These are phyloP conservation scores for Drosophila prostipennis DNA, from an alignment of 2,888 invertebrate species.

Conservation along the genomic window DNA sequence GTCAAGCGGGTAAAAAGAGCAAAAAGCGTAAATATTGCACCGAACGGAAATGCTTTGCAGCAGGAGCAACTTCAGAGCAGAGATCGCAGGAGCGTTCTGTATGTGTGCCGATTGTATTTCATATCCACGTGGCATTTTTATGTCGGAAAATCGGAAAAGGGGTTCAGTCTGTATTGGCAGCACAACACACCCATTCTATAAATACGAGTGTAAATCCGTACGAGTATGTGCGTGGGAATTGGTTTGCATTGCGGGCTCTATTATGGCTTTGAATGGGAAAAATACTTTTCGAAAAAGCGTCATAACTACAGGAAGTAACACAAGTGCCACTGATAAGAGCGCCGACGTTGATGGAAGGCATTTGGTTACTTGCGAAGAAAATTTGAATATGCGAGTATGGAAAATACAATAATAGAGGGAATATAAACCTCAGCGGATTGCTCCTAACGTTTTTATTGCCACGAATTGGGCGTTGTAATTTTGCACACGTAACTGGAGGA, in stretches of 20 bases:
- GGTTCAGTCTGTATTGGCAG: slow-evolving; percentile 9
- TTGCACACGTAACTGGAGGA: background rate
- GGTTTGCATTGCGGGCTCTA: slow-evolving; percentile 40
- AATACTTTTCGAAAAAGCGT: slow-evolving; percentile 24
- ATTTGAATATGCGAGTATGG: slow-evolving; percentile 12
- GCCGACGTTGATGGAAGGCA: slow-evolving; percentile 24
- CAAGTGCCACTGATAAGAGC: slow-evolving; percentile 23
- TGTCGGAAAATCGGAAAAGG: slow-evolving; percentile 6
- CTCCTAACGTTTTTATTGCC: background rate
- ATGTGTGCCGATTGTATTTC: slow-evolving; percentile 36
- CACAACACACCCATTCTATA: background rate
- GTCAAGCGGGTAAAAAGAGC: slow-evolving; percentile 23
- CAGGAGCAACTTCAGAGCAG: slow-evolving; percentile 25
- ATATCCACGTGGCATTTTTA: slow-evolving; percentile 37
- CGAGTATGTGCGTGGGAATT: slow-evolving; percentile 26
- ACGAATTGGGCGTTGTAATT: background rate
- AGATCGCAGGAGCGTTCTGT: slow-evolving; percentile 22
- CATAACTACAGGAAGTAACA: slow-evolving; percentile 27
- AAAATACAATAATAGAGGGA: slow-evolving; percentile 1
- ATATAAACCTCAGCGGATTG: background rate
- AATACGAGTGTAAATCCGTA: slow-evolving; percentile 27
- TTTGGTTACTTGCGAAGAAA: slow-evolving; percentile 5
- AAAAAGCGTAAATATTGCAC: slow-evolving; percentile 35
- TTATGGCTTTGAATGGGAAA: slow-evolving; percentile 24
- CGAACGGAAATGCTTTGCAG: slow-evolving; percentile 52